Base-by-base conservation (phyloP, 2,888 invertebrate species). In the Rapana venosa region DNA sequence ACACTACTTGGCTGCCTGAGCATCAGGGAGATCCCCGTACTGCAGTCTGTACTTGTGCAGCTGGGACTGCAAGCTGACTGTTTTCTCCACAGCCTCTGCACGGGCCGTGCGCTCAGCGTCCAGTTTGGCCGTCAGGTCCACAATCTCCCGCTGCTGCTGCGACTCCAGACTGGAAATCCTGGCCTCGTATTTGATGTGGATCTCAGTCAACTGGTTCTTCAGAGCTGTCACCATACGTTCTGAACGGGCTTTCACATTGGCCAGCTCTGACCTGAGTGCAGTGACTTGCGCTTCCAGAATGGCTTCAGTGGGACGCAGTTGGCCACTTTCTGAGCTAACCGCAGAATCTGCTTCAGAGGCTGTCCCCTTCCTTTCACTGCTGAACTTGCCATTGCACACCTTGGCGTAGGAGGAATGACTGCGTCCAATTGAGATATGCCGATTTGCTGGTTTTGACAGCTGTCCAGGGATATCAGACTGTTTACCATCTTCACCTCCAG, bases 31-130 rank as follows among this genome's bases (percentile, higher is more conserved):
- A 58, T 93, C 93, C 0, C 93, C 94, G 93, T 93, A 94, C 88
- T 92, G 92, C 91, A 94, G 91, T 61, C 94, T 93, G 91, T 95
- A 95, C 66, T 91, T 90, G 61, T 93, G 93, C 20, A 95, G 88
- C 86, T 94, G 92, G 32, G 92, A 89, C 90, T 95, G 94, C n/a
- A 96, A 90, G 8, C 91, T 90, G 15, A 95, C 92, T 13, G 95
- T 93, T 88, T 93, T 91, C 26, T 92, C 91, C 66, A 95, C 93
- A 61, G 95, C 95, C 35, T 94, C 93, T 32, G 93, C 93, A 36
- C 93, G 92, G n/a, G 93, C 92, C 8, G 88, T 81, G 61, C 92
- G 93, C 91, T 95, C 95, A n/a, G 90, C 91, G 26, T 93, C 92
- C 77, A 95, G 84, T 87, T 94, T 93, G 26, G 90, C 83, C 61